Evolutionary conservation across 2,888 invertebrate genomes (phyloP), one percentile per base, ranked within the genome.

Genomic region (Eupithecia pulchellata): DNA sequence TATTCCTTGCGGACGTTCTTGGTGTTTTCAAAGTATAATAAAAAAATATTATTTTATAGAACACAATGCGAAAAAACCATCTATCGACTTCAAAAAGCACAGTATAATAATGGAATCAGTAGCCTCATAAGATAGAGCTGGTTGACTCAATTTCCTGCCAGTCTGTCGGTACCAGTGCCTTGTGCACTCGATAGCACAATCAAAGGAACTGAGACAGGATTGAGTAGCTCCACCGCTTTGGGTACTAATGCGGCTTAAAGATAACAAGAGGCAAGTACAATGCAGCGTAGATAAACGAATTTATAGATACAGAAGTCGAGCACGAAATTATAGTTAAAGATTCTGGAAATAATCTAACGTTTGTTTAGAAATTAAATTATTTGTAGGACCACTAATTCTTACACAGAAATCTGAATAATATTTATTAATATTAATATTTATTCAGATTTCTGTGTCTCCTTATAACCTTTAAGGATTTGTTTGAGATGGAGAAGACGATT

Each of bases 111-210:
- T 57, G 17, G 17, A 57, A 57, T 29, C 29, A 29, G 66, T 61
- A 70, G 66, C 64, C 64, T 70, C 66, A 70, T 71, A 71, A 71
- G 69, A 64, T 57, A 64, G 60, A 64, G 55, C 34, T 60, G 69
- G 67, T 62, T 58, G 68, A 47, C 68, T 65, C 67, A 67, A 74
- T 74, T 74, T 72, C 74, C 66, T 68, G 67, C 65, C 42, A 63
- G 52, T 68, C 73, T 64, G 62, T 63, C 34, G 62, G 62, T 62
- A 57, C 64, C 52, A 60, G 66, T 36, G 61, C 64, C 64, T 65
- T 42, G 39, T 64, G 63, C 58, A 70, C 39, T 42, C 17, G 65
- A 66, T 39, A 39, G 66, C 14, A 39, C 29, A 52, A 55, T 55
- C 25, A 27, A 55, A 64, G 20, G 52, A 64, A 64, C 32, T 32